Base-by-base conservation (phyloP, 1,140 invertebrate genomes). In the Samia ricini region DNA sequence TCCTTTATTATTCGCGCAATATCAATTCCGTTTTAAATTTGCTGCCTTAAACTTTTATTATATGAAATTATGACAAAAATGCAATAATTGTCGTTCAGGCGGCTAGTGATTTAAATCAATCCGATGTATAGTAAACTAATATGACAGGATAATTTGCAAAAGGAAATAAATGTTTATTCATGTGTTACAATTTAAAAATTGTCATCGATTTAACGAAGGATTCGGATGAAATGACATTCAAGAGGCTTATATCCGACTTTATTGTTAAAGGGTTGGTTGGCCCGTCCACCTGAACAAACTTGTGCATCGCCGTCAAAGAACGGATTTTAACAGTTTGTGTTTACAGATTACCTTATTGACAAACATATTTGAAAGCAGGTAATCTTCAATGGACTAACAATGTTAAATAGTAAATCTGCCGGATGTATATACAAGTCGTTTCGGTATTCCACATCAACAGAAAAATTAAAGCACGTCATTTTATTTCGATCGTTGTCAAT, bases 281-380 rank as follows among this genome's bases (percentile, higher is more conserved):
- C 33, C 18, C 22, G 58, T 68, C 71, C 84, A 87, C 82, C 84
- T 87, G 84, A 82, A 64, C 75, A 87, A 87, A 87, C 84, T 76
- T 50, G 59, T 60, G 64, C 22, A 56, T 64, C 65, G 62, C 74
- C 72, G 70, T 77, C 75, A 78, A 79, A 77, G 70, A 77, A 71
- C 60, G 74, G 79, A 83, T 83, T 83, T 84, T 84, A 79, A 86
- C 80, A 83, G 81, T 85, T 85, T 79, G 60, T 84, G 72, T 86
- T 84, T 81, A 80, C 81, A 71, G 80, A 86, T 85, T 79, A 83
- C 63, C 68, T 71, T 74, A 79, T 74, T 77, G 76, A 82, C 76
- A 85, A 84, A 85, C 77, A 79, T 57, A 74, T 66, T 72, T 76
- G 60, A 76, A 74, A 72, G 73, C 77, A 83, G 80, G 81, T 84